Percentiles rank a stretch among this genome's conserved stretches.
These are phyloP conservation scores for Hippocampus kuda DNA, from an alignment of 2,797 vertebrate genomes.

Conservation along the genomic window DNA sequence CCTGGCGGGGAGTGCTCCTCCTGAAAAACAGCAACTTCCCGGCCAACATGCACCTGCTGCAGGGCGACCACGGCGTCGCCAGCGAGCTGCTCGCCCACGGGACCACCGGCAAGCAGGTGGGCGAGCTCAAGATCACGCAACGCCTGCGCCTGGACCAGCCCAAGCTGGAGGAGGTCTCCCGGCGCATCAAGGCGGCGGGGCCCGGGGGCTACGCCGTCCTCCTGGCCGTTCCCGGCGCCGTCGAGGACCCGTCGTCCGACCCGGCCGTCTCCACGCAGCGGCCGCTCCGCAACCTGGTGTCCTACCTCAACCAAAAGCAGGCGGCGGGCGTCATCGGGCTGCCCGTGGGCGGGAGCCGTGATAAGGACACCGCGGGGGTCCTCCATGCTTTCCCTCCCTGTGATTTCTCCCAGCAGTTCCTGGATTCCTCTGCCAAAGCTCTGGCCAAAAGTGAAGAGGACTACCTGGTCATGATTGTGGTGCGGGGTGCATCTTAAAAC, in stretches of 20 bases:
- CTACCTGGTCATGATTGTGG: constrained; percentile 99
- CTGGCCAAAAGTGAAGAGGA: constrained; percentile 99
- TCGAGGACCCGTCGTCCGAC: constrained; percentile 73
- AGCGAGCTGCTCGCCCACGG: constrained; percentile 84
- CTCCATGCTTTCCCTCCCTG: constrained; percentile 98
- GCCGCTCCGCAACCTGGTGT: constrained; percentile 97
- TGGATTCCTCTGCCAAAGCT: constrained; percentile 97
- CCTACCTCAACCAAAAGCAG: constrained; percentile 99
- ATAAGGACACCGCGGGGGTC: constrained; percentile 97
- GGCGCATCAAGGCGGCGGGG: constrained; percentile 96
- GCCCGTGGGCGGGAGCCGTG: constrained; percentile 92
- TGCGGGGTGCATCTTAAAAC: constrained; percentile 91
- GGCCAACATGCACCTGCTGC: constrained; percentile 94
- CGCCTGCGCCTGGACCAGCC: constrained; percentile 97
- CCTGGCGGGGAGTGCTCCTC: constrained; percentile 95
- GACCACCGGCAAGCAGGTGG: constrained; percentile 80
- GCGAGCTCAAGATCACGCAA: constrained; percentile 96
- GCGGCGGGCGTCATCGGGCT: constrained; percentile 98
- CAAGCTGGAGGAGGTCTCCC: constrained; percentile 95
- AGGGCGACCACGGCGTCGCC: constrained; percentile 87
- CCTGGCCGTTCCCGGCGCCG: constrained; percentile 83
- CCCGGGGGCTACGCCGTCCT: constrained; percentile 90
- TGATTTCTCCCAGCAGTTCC: constrained; percentile 99
- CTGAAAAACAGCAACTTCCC: constrained; percentile 99
- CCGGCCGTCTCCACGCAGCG: constrained; percentile 85